phyloP scores from a whole-genome alignment of 2,797 vertebrate species.

The Lemur catta region DNA sequence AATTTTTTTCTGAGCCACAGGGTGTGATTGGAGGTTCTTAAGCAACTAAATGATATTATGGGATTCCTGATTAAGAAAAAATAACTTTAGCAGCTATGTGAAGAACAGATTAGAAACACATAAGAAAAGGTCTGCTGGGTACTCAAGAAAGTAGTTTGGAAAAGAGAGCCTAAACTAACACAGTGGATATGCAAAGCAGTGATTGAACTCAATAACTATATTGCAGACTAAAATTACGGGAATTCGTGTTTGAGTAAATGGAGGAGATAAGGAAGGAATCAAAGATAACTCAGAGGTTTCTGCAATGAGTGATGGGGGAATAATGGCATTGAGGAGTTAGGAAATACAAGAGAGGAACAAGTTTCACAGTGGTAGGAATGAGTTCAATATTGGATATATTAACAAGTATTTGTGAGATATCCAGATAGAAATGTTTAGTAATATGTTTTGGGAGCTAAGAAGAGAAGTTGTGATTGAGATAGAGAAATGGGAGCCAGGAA shows the following conservation, averaged over 20 bases:
- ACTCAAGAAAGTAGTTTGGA: neutral
- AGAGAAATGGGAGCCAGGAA: neutral
- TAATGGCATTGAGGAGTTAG: neutral
- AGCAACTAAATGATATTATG: neutral
- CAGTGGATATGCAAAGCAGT: neutral
- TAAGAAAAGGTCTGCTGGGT: neutral
- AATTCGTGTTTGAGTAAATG: neutral
- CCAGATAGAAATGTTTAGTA: neutral
- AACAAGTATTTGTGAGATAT: neutral
- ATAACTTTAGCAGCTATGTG: neutral
- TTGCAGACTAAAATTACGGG: neutral
- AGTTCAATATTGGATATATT: neutral
- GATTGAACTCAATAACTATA: neutral
- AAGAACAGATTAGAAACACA: neutral
- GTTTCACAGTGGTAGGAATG: neutral
- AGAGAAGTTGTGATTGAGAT: slow-evolving; percentile 1
- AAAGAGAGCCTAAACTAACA: neutral
- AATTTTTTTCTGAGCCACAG: neutral
- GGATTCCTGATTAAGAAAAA: neutral
- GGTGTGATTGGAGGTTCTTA: neutral
- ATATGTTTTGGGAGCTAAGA: neutral
- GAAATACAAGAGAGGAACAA: neutral
- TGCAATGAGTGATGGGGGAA: neutral
- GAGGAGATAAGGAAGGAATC: slow-evolving; percentile 6
- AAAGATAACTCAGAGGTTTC: neutral